A percentile compares a stretch with the other conserved stretches of the same genome.
Evolutionary conservation across 2,888 invertebrate genomes (phyloP).

Genomic region (Aricia artaxerxes): DNA sequence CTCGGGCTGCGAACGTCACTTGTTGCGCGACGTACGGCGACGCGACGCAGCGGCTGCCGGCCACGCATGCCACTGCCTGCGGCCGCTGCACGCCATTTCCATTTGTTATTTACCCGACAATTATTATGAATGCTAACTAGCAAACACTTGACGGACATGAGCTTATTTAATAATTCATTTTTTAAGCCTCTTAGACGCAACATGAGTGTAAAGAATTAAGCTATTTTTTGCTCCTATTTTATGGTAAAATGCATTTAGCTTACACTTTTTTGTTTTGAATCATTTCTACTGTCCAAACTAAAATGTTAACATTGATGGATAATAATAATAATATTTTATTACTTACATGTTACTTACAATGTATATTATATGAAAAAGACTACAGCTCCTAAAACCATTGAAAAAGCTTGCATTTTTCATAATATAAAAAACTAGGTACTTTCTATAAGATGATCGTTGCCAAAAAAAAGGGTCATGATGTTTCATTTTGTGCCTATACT

Average conservation of each 20-base stretch:
- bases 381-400: neutral
- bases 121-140: constrained; percentile 52
- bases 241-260: neutral
- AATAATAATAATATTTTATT: neutral
- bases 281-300: neutral
- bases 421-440: neutral
- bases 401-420: neutral
- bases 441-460: neutral
- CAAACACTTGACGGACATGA: constrained; percentile 37
- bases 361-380: neutral
- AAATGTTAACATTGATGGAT: neutral
- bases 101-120: constrained; percentile 61
- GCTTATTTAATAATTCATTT: constrained; percentile 32
- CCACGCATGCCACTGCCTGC: constrained; percentile 66
- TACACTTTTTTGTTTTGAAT: neutral
- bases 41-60: constrained; percentile 58
- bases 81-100: constrained; percentile 59
- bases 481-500: constrained; percentile 2
- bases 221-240: neutral
- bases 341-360: too few species aligned
- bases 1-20: constrained; percentile 38
- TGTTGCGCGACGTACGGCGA: constrained; percentile 19
- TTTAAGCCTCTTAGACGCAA: neutral
- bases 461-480: constrained; percentile 4
- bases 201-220: neutral